Base-by-base conservation (phyloP, 2,113 vertebrate genomes). In the Lucifuga dentata region DNA sequence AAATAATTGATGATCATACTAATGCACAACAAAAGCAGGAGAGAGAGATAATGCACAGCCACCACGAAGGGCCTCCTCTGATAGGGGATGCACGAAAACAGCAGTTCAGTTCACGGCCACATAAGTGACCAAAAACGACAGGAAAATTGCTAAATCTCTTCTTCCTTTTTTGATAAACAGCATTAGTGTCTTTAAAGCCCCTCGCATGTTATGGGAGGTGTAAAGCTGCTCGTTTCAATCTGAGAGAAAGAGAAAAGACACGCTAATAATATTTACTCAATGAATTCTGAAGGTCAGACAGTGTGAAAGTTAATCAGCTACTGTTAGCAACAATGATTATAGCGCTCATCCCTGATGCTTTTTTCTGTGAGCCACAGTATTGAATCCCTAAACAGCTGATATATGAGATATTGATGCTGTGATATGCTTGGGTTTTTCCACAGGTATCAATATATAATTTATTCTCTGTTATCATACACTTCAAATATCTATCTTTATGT, bases 401-500 rank as follows among this genome's bases (percentile, higher is more conserved):
- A 68, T 58, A 64, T 23, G 53, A 49, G 17, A 26, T 61, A 44
- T 29, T 50, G 48, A 66, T 29, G 55, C 20, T 5, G 26, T 15
- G 36, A 40, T 20, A 11, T 13, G 20, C 24, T 21, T 0, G 10
- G 9, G 46, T 60, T 26, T 10, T 64, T 65, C 52, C 57, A 61
- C 38, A 63, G 49, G 21, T 55, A 53, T 60, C 63, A 55, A 74
- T 55, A 39, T 50, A 40, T 23, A 41, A 45, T 60, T 50, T 41
- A 58, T 67, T 71, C 49, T 24, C 51, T 36, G 39, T 49, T 24
- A 11, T 65, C 35, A n/a, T 26, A 21, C 57, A 33, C 67, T 43
- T 24, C 32, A 57, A 9, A 61, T n/a, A 50, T 51, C 38, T 33
- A 2, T 61, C 26, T 39, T 1, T 62, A 5, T 20, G 5, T 20